Evolutionary conservation across 2,888 invertebrate genomes (phyloP), one percentile per base, ranked within the genome.

Genomic region (Adineta ricciae): DNA sequence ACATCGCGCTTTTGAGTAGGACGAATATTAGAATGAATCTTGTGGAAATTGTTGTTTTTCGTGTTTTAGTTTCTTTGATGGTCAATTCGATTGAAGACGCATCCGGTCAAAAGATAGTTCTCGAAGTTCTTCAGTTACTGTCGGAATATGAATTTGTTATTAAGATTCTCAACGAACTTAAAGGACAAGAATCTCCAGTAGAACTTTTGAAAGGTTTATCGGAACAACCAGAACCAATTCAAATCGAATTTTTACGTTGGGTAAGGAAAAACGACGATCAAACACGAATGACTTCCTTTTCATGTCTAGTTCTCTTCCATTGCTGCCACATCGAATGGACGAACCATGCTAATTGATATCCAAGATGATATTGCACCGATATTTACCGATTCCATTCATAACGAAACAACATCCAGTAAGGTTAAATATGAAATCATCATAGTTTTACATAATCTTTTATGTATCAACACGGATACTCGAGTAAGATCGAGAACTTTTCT

Each of bases 101-200:
- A 41, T 24, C 38, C n/a, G 41, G n/a, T 9, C 78, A 78, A 78
- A 41, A 14, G 41, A n/a, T 41, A 8, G n/a, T 78, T 0, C 14
- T 78, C 38, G 41, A 78, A 78, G 24, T 78, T 24, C 78, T 78
- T 41, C 78, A 78, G 19, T 41, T 38, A 41, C 14, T 78, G 14
- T 78, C 78, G 8, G 78, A 78, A 41, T 41, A 41, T 41, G 78
- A 78, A 78, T 41, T 41, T 78, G 7, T 78, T 41, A 78, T 41
- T 24, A 78, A 78, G 41, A 78, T 38, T 78, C 9, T 78, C 2
- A n/a, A 24, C 11, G 78, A 78, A 78, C 24, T 78, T 14, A 78
- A 78, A 78, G 78, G 78, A 78, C 78, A 78, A 78, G 78, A 78
- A 41, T 78, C 78, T n/a, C 78, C 78, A 41, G 41, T 78, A 24